Conservation (phyloP, 2,113 vertebrate genomes). For the Patagioenas fasciata region DNA sequence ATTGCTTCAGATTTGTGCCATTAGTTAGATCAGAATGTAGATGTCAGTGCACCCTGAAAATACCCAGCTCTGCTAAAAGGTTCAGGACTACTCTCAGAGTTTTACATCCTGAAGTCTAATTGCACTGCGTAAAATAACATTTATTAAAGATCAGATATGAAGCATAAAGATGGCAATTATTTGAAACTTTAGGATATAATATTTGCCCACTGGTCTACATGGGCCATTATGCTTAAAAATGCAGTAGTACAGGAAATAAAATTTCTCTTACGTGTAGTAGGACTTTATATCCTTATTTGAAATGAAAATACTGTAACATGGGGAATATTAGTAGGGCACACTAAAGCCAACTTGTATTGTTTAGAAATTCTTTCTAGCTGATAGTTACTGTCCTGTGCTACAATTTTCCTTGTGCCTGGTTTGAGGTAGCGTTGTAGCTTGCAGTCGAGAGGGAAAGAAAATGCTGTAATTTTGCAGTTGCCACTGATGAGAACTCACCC, state of each 20-base stretch:
- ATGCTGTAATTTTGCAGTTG: not conserved
- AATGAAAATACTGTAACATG: not conserved
- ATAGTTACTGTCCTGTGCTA: not conserved
- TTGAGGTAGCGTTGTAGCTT: not conserved
- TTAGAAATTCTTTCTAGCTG: not conserved
- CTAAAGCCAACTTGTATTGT: not conserved
- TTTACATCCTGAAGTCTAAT: conserved; percentile 50
- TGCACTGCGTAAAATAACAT: conserved; percentile 39
- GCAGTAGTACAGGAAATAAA: conserved; percentile 10
- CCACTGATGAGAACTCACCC: not conserved
- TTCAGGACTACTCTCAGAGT: conserved; percentile 10
- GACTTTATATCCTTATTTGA: not conserved
- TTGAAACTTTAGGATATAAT: conserved; percentile 49
- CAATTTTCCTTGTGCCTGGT: not conserved
- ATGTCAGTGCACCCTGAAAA: conserved; percentile 22
- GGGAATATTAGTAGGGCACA: not conserved
- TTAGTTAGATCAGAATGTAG: conserved; percentile 18
- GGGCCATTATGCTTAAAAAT: not conserved
- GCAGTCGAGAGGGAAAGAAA: not conserved
- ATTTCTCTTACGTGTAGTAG: not conserved
- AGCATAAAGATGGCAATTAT: conserved; percentile 38
- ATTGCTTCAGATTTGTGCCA: conserved; percentile 48
- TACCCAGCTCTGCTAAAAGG: conserved; percentile 24
- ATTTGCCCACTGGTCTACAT: conserved; percentile 9
- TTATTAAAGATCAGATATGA: conserved; percentile 37